These are phyloP conservation scores for Salvelinus alpinus DNA, from an alignment of 2,113 vertebrate genomes.

Conservation along the genomic window DNA sequence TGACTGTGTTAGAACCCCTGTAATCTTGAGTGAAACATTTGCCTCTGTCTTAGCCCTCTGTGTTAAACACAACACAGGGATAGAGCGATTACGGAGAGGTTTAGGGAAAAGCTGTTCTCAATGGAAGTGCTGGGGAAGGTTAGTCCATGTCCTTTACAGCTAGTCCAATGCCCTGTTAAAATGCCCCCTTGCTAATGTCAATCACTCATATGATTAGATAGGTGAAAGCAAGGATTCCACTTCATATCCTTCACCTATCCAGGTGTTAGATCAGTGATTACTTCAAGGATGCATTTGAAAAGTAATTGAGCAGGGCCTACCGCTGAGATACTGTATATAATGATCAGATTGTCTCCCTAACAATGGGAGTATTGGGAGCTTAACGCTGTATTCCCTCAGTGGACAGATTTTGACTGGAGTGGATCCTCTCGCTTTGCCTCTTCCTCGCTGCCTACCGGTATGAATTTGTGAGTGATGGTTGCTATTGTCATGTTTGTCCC, in stretches of 20 bases:
- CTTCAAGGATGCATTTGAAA: neutral
- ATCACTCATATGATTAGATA: neutral
- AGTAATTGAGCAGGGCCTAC: too few species aligned
- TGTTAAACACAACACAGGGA: constrained; percentile 66
- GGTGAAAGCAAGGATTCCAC: neutral
- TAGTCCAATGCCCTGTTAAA: neutral
- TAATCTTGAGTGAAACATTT: constrained; percentile 33
- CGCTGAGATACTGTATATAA: too few species aligned
- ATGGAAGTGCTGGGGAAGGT: constrained; percentile 60
- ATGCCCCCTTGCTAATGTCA: neutral
- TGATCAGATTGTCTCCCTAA: too few species aligned
- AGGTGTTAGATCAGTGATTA: neutral
- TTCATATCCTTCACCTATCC: too few species aligned
- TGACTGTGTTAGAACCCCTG: too few species aligned
- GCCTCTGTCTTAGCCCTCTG: constrained; percentile 57
- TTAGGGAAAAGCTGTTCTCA: constrained; percentile 64
- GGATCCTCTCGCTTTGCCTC: too few species aligned
- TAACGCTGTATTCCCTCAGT: too few species aligned
- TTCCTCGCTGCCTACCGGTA: too few species aligned
- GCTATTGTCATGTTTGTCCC: neutral
- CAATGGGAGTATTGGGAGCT: too few species aligned
- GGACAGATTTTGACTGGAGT: too few species aligned
- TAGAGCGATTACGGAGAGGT: constrained; percentile 66
- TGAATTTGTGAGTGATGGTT: neutral
- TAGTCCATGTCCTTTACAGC: constrained; percentile 56